These are phyloP conservation scores for Eueremaeus valkanovi DNA, from an alignment of 2,888 invertebrate species.

Conservation along the genomic window DNA sequence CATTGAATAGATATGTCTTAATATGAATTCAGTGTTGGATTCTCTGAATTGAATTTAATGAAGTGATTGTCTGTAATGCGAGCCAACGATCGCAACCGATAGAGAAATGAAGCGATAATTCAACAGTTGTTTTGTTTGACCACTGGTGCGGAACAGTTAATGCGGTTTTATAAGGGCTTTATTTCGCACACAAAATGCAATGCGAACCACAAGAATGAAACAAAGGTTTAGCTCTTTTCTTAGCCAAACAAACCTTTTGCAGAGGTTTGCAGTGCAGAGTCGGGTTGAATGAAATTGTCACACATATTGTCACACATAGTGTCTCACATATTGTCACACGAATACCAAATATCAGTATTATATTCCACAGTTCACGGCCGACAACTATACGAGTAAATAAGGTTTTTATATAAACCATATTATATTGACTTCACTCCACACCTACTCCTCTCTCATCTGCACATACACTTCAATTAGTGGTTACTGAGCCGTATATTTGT, in stretches of 20 bases:
- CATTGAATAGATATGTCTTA: background rate
- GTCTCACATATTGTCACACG: too few relatives aligned
- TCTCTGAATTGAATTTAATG: background rate
- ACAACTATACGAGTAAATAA: background rate
- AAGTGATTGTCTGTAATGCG: slow-evolving; percentile 4
- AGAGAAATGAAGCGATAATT: background rate
- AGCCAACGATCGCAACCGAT: slow-evolving; percentile 7
- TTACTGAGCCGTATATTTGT: background rate
- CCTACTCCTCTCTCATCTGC: background rate
- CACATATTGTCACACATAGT: too few relatives aligned
- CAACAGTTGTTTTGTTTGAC: slow-evolving; percentile 3
- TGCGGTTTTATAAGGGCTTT: slow-evolving; percentile 24
- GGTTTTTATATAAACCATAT: slow-evolving; percentile 20
- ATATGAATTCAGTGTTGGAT: background rate
- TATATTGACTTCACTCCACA: background rate
- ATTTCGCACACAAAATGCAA: slow-evolving; percentile 5
- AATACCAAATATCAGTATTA: background rate
- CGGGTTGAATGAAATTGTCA: slow-evolving; percentile 26
- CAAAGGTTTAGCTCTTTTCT: slow-evolving; percentile 33
- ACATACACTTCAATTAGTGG: slow-evolving; percentile 30
- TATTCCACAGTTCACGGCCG: slow-evolving; percentile 30
- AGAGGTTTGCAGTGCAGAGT: background rate
- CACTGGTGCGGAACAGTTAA: background rate
- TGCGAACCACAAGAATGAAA: slow-evolving; percentile 10
- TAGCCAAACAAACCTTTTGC: slow-evolving; percentile 26